These are phyloP conservation scores for Anthrax anthrax DNA, from an alignment of 2,888 invertebrate species.

Conservation along the genomic window DNA sequence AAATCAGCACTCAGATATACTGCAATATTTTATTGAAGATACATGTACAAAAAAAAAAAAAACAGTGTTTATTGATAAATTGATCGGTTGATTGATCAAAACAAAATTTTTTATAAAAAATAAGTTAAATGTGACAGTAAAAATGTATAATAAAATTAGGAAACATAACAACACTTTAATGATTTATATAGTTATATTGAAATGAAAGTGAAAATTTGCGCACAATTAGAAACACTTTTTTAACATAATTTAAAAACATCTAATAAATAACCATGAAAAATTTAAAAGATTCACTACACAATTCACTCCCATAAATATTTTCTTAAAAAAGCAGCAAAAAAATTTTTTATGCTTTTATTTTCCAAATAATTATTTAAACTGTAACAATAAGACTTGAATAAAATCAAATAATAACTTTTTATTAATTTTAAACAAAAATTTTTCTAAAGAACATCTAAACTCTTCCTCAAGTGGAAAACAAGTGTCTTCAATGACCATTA, in stretches of 20 bases:
- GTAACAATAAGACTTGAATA: no score
- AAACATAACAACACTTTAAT: no score
- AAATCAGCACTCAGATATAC: not conserved
- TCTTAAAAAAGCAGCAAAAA: not conserved
- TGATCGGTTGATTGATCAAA: not conserved
- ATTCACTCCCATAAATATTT: not conserved
- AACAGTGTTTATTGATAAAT: not conserved
- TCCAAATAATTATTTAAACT: slow-evolving; percentile 1
- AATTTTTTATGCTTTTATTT: not conserved
- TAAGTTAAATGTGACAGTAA: not conserved
- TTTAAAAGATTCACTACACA: no score
- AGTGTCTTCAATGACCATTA: slow-evolving; percentile 16
- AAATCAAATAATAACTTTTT: not conserved
- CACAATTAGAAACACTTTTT: not conserved
- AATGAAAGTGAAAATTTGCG: not conserved
- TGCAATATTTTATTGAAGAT: not conserved
- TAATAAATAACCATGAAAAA: no score
- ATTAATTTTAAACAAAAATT: not conserved
- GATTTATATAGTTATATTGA: no score
- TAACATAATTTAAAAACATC: no score
- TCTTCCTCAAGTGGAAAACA: slow-evolving; percentile 16
- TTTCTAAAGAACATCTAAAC: slow-evolving; percentile 15
- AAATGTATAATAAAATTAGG: no score
- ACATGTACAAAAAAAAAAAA: not conserved
- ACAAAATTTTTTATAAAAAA: no score